Base-by-base conservation (phyloP, 2,113 vertebrate genomes). In the Porphyrio hochstetteri region DNA sequence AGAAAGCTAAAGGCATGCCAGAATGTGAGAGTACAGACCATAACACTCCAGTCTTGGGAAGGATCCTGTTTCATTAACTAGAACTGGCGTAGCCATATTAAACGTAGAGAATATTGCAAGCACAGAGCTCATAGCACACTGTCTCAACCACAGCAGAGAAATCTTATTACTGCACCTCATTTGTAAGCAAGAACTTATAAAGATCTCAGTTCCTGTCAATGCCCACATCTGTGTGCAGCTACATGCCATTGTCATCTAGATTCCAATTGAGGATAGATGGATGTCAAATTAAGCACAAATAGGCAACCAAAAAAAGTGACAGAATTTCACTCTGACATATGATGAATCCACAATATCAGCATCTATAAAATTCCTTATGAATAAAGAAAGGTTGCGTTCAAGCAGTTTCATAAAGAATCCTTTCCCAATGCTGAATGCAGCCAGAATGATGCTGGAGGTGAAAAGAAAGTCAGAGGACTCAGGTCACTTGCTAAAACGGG, bases 371-470 rank as follows among this genome's bases (percentile, higher is more conserved):
- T 35, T 86, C 61, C 65, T 72, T 71, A 91, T 76, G 77, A 86
- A 95, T 88, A 92, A 91, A 86, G 60, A 74, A 86, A 72, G 57
- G 69, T 61, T 91, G 77, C 7, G 6, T 79, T 91, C 44, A 28
- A 89, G 77, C 55, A 80, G 88, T 82, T 85, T 84, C 61, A 36
- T 36, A 91, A 92, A 69, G 83, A 91, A 78, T 88, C 53, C 64
- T 93, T 92, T 44, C 57, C 74, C 74, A 75, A 61, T 67, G 56
- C 77, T 93, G 80, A 95, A 91, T 86, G 83, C 81, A 95, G 77
- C 65, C 7, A 9, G 40, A 40, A 40, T 52, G 81, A 87, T 65
- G 72, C 69, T 64, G 56, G 60, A 95, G 91, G 61, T 87, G 83
- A 88, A 96, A 86, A 93, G 52, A 64, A 81, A 81, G 60, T 82